Evolutionary conservation across 2,797 vertebrate species (phyloP).

Genomic region (Lepilemur ruficaudatus): DNA sequence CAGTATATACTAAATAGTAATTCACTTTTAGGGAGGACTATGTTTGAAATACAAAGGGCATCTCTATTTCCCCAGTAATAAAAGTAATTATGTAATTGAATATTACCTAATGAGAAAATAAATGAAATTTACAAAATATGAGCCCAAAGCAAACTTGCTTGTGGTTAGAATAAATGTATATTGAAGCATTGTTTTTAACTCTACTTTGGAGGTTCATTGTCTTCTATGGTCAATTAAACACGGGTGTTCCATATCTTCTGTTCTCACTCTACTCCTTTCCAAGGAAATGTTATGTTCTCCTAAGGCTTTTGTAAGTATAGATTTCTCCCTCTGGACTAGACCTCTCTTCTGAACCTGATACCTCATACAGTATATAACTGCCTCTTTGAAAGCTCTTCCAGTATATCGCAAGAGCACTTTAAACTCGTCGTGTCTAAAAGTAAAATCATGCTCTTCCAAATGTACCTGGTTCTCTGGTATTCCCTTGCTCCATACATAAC

Average conservation of each 20-base stretch:
- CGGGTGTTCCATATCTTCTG: background rate
- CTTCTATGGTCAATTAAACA: background rate
- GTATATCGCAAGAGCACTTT: background rate
- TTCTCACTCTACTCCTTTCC: background rate
- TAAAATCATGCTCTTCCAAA: background rate
- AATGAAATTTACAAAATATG: constrained; percentile 15
- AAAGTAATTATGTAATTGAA: constrained; percentile 26
- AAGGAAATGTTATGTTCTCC: background rate
- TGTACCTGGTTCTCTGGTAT: background rate
- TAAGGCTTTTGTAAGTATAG: background rate
- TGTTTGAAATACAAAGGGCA: constrained; percentile 32
- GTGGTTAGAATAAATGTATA: constrained; percentile 19
- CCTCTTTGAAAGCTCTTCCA: background rate
- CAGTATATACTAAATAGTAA: constrained; percentile 41
- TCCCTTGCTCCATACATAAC: background rate
- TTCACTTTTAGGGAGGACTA: constrained; percentile 43
- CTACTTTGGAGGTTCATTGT: background rate
- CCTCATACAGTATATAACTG: background rate
- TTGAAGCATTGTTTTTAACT: background rate
- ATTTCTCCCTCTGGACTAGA: background rate
- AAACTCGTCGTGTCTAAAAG: background rate
- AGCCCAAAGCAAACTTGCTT: constrained; percentile 30
- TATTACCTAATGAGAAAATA: constrained; percentile 39
- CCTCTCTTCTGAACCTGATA: background rate
- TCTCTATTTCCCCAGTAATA: constrained; percentile 42